These are phyloP conservation scores for Galemys pyrenaicus DNA, from an alignment of 2,113 vertebrate genomes.

Conservation along the genomic window DNA sequence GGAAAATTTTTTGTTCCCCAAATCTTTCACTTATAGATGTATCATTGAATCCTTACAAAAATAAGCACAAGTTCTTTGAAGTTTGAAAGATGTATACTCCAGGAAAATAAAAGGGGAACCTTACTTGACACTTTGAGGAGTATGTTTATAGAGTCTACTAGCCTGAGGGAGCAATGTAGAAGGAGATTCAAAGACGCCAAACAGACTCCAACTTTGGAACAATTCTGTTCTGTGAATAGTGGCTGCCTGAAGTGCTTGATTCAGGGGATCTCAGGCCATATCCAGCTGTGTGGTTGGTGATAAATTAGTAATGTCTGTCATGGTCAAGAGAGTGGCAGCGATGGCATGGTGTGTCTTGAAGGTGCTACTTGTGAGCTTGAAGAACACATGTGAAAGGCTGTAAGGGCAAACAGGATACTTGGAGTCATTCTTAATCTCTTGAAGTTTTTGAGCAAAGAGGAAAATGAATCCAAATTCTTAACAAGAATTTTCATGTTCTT, in stretches of 20 bases:
- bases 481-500: not conserved
- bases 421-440: not conserved
- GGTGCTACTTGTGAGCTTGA: not conserved
- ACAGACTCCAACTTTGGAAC: not conserved
- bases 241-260: not conserved
- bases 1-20: constrained; percentile 21
- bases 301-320: not conserved
- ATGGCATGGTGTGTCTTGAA: not conserved
- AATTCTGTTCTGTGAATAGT: not conserved
- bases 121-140: not conserved
- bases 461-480: not conserved
- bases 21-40: not conserved
- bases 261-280: not conserved
- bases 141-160: not conserved
- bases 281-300: not conserved
- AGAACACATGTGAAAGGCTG: not conserved
- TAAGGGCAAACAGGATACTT: not conserved
- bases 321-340: not conserved
- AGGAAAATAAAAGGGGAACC: constrained; percentile 23
- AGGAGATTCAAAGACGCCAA: not conserved
- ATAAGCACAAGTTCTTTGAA: not conserved
- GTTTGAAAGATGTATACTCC: not conserved
- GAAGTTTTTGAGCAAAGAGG: not conserved
- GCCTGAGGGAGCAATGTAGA: not conserved
- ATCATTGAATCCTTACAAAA: constrained; percentile 28